Percentiles rank a stretch among this genome's conserved stretches.
Evolutionary conservation across 53 echinoderm and acorn worm genomes (phyloP).

Genomic region (Luidia sarsii): DNA sequence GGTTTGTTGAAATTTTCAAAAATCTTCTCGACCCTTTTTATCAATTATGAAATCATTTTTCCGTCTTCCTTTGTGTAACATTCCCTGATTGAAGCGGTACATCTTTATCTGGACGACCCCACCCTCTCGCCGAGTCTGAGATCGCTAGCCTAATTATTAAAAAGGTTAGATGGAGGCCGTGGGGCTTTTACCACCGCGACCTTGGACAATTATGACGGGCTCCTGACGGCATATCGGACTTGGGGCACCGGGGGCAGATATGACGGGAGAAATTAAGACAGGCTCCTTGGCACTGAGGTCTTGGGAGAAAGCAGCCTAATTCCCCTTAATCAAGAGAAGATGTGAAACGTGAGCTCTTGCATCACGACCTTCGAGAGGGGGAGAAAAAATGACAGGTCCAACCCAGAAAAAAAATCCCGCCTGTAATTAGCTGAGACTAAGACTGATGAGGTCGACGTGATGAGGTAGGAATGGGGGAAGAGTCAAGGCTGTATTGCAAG

Average conservation of each 20-base stretch:
- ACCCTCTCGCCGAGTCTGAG: too few relatives aligned
- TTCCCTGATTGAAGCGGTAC: too few relatives aligned
- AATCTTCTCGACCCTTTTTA: neutral
- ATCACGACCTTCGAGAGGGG: conserved; percentile 34
- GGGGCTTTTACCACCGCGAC: neutral
- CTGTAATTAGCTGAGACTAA: conserved; percentile 14
- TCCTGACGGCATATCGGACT: neutral
- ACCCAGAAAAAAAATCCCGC: conserved; percentile 11
- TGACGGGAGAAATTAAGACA: neutral
- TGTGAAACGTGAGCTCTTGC: conserved; percentile 9
- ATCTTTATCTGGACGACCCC: too few relatives aligned
- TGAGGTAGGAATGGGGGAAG: conserved; percentile 5
- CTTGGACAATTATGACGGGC: neutral
- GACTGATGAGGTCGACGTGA: neutral
- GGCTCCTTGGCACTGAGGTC: too few relatives aligned
- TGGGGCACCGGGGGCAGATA: neutral
- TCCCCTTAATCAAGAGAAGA: conserved; percentile 8
- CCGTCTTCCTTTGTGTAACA: too few relatives aligned
- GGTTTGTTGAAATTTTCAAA: too few relatives aligned
- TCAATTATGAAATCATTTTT: neutral
- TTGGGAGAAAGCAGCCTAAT: conserved; percentile 8
- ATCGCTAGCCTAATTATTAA: conserved; percentile 19
- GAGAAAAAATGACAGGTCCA: conserved; percentile 28
- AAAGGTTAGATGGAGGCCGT: neutral
- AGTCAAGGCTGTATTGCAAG: conserved; percentile 16